Conservation (phyloP, 2,797 vertebrate genomes). For the Microctenopoma stevenorrisi region DNA sequence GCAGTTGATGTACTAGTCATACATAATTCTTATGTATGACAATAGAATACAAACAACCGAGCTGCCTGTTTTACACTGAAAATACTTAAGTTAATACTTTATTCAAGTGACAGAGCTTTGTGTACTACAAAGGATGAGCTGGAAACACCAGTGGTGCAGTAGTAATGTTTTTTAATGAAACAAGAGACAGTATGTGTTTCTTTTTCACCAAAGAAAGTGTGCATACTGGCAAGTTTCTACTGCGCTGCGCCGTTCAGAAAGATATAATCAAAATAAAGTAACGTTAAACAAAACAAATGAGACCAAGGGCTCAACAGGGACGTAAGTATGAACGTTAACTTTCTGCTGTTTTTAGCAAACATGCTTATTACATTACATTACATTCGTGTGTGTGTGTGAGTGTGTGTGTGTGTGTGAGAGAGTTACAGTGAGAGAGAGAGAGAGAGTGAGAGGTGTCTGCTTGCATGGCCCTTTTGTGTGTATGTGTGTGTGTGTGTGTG, state of each 20-base stretch:
- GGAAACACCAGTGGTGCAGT: background rate
- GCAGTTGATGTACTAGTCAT: background rate
- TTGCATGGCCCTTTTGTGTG: slow-evolving; percentile 26
- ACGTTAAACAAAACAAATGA: background rate
- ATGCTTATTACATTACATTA: background rate
- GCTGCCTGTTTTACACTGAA: background rate
- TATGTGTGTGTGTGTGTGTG: slow-evolving; percentile 16
- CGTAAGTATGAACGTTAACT: background rate
- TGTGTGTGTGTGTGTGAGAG: background rate
- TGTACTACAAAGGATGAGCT: background rate
- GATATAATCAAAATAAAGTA: background rate
- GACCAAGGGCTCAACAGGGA: background rate
- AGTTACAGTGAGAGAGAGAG: too few species aligned
- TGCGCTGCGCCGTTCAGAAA: background rate
- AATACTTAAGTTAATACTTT: too few species aligned
- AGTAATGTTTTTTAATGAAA: background rate
- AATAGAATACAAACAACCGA: background rate
- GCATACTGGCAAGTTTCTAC: background rate
- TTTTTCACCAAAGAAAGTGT: too few species aligned
- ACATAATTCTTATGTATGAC: background rate
- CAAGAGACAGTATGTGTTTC: background rate
- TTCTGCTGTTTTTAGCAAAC: slow-evolving; percentile 14
- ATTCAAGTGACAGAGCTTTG: background rate
- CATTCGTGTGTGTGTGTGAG: slow-evolving; percentile 1
- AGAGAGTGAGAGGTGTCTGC: slow-evolving; percentile 4